Evolutionary conservation across 2,888 invertebrate genomes (phyloP).

Genomic region (Eristalis tenax): DNA sequence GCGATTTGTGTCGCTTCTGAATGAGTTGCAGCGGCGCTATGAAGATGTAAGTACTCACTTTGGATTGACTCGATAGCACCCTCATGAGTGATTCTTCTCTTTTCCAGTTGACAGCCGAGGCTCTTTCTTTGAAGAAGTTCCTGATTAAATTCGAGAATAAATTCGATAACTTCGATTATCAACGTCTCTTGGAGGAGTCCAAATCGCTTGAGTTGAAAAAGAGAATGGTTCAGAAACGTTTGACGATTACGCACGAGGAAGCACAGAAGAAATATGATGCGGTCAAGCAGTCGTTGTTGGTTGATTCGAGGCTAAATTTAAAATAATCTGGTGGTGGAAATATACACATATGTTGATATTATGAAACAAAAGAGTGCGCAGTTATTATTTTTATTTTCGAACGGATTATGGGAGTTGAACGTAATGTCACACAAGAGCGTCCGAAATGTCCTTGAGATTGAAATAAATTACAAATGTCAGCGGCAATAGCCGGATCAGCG

Average conservation of each 20-base stretch:
- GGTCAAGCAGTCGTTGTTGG: conserved; percentile 77
- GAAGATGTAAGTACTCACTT: conserved; percentile 83
- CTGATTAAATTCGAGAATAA: conserved; percentile 79
- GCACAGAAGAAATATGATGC: conserved; percentile 79
- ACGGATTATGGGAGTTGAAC: not conserved
- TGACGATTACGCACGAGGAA: conserved; percentile 79
- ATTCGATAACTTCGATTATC: conserved; percentile 79
- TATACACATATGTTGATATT: not conserved
- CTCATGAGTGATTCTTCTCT: not conserved
- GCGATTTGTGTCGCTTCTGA: conserved; percentile 84
- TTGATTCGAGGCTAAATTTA: conserved; percentile 77
- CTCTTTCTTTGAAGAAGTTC: conserved; percentile 78
- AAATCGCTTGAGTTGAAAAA: conserved; percentile 79
- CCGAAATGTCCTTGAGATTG: not conserved
- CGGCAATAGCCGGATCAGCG: no score
- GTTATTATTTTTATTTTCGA: not conserved
- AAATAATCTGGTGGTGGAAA: not conserved
- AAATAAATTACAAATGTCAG: no score
- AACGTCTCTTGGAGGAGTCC: conserved; percentile 77
- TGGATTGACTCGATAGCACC: not conserved
- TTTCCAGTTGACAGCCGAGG: conserved; percentile 78
- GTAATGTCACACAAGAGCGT: not conserved
- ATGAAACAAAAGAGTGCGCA: not conserved
- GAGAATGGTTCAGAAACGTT: conserved; percentile 80
- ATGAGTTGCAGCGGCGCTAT: conserved; percentile 85